Conservation (phyloP, 2,888 invertebrate species). For the Leucophenga montana region DNA sequence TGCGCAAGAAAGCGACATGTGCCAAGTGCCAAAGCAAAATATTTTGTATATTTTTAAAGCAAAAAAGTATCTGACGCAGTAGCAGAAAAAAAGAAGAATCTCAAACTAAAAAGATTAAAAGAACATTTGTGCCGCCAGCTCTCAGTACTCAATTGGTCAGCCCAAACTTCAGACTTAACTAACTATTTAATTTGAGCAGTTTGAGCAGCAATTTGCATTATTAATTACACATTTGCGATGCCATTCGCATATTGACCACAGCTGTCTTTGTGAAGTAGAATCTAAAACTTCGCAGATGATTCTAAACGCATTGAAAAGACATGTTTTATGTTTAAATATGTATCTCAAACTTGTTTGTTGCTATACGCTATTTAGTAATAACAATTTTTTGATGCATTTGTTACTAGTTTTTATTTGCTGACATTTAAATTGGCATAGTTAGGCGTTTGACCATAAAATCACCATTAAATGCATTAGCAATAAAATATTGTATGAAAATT, state of each 20-base stretch:
- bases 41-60: no score
- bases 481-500: background rate
- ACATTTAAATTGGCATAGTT: conserved; percentile 64
- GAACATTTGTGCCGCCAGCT: conserved; percentile 49
- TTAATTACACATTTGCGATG: conserved; percentile 1
- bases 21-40: no score
- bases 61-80: no score
- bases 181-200: conserved; percentile 2
- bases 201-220: conserved; percentile 19
- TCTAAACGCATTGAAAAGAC: no score
- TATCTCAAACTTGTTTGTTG: conserved; percentile 54
- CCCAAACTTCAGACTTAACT: no score
- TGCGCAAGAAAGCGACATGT: no score
- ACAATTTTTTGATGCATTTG: conserved; percentile 47
- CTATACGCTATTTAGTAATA: conserved; percentile 24
- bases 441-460: conserved; percentile 57
- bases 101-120: no score
- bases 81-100: no score
- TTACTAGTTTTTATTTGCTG: conserved; percentile 44
- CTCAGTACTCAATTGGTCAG: no score
- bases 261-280: background rate
- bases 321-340: background rate
- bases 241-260: no score
- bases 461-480: conserved; percentile 25
- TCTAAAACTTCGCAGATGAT: no score